Evolutionary conservation across 2,797 vertebrate genomes (phyloP).

Genomic region (Monodelphis domestica): DNA sequence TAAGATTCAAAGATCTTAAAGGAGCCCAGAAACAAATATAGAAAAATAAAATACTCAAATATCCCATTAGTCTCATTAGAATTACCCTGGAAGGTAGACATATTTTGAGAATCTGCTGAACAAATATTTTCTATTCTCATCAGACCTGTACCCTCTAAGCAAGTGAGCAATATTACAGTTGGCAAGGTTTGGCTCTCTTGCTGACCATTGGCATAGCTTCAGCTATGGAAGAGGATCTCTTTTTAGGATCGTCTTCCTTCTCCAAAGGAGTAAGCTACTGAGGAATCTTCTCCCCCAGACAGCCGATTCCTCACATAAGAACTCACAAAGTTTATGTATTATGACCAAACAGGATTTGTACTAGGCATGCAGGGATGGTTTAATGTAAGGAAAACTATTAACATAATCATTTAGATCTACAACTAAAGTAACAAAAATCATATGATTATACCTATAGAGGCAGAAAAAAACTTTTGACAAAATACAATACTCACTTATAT

Average conservation of each 20-base stretch:
- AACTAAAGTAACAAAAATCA: too few species aligned
- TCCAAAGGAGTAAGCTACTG: background rate
- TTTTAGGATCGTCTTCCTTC: background rate
- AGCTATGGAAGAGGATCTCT: background rate
- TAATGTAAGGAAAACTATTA: too few species aligned
- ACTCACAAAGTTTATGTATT: too few species aligned
- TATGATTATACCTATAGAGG: too few species aligned
- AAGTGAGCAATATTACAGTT: background rate
- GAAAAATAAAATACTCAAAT: background rate
- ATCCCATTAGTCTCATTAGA: background rate
- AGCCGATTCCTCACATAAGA: background rate
- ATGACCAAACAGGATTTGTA: too few species aligned
- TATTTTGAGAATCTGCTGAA: background rate
- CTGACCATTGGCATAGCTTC: background rate
- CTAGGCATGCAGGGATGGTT: too few species aligned
- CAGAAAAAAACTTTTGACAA: too few species aligned
- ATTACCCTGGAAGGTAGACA: background rate
- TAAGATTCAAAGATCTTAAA: background rate
- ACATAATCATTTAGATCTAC: too few species aligned
- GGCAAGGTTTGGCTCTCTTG: background rate
- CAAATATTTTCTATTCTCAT: background rate
- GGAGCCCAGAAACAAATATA: background rate
- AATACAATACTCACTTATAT: too few species aligned
- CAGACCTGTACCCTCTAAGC: background rate
- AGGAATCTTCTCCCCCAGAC: background rate